Percentiles rank a stretch among this genome's conserved stretches.
Conservation (phyloP, 2,888 invertebrate genomes). For the Amaurobius ferox region DNA sequence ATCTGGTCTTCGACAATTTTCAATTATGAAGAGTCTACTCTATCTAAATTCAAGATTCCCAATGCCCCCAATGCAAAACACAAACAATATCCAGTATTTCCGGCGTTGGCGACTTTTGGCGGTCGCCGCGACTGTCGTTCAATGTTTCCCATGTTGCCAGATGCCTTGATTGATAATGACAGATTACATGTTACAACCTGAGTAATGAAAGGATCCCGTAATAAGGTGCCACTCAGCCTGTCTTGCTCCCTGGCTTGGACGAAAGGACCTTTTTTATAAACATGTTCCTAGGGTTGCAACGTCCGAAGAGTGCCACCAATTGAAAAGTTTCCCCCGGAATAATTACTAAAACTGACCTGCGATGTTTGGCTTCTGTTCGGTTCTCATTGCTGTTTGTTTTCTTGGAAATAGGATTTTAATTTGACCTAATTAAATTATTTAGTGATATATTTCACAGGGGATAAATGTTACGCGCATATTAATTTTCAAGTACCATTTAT, state of each 20-base stretch:
- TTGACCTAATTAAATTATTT: too few relatives aligned
- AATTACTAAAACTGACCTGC: background rate
- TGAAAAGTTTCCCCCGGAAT: background rate
- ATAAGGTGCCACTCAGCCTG: constrained; percentile 65
- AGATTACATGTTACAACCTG: constrained; percentile 65
- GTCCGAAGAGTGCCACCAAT: background rate
- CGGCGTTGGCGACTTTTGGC: constrained; percentile 26
- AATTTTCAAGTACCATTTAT: too few relatives aligned
- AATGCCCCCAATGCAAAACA: too few relatives aligned
- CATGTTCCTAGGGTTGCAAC: background rate
- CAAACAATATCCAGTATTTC: too few relatives aligned
- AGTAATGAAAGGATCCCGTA: constrained; percentile 67
- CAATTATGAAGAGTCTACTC: too few relatives aligned
- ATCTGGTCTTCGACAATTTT: too few relatives aligned
- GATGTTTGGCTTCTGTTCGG: background rate
- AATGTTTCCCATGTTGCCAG: constrained; percentile 62
- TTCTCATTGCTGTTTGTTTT: too few relatives aligned
- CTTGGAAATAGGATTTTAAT: too few relatives aligned
- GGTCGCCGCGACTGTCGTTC: constrained; percentile 39
- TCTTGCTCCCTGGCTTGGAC: background rate
- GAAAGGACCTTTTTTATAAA: background rate
- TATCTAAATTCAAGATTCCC: too few relatives aligned
- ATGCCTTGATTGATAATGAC: constrained; percentile 71
- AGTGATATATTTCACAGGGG: too few relatives aligned
- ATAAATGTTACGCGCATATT: too few relatives aligned